Conservation (phyloP, 1,140 invertebrate species). For the Neodiprion lecontei region DNA sequence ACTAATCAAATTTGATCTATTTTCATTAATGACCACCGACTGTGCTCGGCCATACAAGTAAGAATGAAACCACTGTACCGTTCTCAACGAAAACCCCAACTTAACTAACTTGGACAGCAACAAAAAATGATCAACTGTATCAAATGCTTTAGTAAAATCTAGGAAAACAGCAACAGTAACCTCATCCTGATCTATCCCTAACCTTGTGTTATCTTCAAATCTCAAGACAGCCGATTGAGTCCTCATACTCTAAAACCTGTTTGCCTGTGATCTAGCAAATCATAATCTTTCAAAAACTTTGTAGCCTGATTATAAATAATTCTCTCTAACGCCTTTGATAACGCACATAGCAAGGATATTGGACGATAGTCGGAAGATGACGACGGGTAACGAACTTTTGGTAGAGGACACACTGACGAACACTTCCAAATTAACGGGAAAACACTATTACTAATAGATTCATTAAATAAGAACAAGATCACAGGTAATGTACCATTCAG, state of each 20-base stretch:
- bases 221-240: slow-evolving; percentile 13
- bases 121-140: slow-evolving; percentile 18
- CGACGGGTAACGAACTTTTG: not conserved
- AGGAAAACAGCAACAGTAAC: slow-evolving; percentile 21
- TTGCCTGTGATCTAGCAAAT: slow-evolving; percentile 19
- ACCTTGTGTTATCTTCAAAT: slow-evolving; percentile 5
- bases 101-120: not conserved
- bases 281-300: slow-evolving; percentile 1
- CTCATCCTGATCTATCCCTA: slow-evolving; percentile 6
- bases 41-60: not conserved
- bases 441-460: not conserved
- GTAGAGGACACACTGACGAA: not conserved
- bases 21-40: not conserved
- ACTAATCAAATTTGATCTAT: not conserved
- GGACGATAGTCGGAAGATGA: not conserved
- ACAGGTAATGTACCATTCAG: not conserved
- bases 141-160: slow-evolving; percentile 26
- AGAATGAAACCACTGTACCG: not conserved
- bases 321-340: not conserved
- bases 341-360: not conserved
- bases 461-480: not conserved
- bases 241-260: slow-evolving; percentile 20
- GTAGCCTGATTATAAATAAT: not conserved
- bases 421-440: not conserved
- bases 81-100: not conserved